These are phyloP conservation scores for Smutsia temminckii DNA, from an alignment of 2,797 vertebrate species.

Conservation along the genomic window DNA sequence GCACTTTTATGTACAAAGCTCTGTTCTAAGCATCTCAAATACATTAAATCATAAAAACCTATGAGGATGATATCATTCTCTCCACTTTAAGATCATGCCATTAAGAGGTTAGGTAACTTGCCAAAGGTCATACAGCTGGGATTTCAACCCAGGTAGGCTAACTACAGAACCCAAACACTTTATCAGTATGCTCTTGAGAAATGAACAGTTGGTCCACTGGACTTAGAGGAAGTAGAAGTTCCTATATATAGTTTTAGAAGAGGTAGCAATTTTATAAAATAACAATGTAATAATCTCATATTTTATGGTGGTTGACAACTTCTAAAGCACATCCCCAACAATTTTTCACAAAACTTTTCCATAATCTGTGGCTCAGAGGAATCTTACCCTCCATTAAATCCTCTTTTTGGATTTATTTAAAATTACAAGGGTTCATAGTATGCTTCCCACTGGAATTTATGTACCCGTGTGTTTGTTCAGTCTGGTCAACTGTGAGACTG, in stretches of 20 bases:
- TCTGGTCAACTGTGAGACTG: neutral
- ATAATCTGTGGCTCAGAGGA: neutral
- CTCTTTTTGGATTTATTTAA: neutral
- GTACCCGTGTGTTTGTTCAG: neutral
- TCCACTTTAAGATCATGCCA: neutral
- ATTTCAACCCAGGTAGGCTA: neutral
- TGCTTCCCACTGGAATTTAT: neutral
- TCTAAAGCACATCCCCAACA: neutral
- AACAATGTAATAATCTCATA: neutral
- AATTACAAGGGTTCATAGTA: neutral
- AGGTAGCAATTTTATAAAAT: neutral
- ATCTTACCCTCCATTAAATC: neutral
- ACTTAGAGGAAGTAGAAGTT: neutral
- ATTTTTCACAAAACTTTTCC: neutral
- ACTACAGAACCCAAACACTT: neutral
- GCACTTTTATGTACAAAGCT: neutral
- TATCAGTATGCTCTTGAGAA: neutral
- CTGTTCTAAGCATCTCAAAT: neutral
- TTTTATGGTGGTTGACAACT: constrained; percentile 11
- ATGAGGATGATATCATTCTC: neutral
- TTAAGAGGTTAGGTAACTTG: constrained; percentile 6
- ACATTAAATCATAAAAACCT: neutral
- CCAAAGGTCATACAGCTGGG: neutral
- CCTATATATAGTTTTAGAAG: neutral
- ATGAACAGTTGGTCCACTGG: neutral